Evolutionary conservation across 2,113 vertebrate species (phyloP).

Genomic region (Corapipo altera): DNA sequence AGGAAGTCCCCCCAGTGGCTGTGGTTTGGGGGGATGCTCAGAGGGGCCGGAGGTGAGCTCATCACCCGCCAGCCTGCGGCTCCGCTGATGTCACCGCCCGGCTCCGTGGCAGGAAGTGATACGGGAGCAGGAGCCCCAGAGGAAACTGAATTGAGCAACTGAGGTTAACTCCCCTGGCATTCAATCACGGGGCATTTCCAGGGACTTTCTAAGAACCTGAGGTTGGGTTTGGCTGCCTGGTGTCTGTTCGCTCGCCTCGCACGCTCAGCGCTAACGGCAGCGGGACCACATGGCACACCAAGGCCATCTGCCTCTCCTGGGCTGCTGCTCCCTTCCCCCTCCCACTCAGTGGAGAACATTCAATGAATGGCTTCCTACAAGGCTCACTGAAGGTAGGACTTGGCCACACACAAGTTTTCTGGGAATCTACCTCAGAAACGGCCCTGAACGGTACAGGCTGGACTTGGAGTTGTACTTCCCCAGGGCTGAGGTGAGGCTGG

Average conservation of each 20-base stretch:
- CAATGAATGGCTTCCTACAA: neutral
- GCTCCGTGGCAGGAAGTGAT: constrained; percentile 34
- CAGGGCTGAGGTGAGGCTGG: neutral
- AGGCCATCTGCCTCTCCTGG: neutral
- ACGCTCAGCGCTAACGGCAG: neutral
- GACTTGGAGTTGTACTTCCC: neutral
- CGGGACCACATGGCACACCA: neutral
- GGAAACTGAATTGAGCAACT: constrained; percentile 29
- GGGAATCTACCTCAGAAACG: neutral
- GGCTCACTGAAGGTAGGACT: neutral
- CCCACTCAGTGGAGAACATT: neutral
- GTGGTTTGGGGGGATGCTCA: neutral
- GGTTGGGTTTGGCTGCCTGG: neutral
- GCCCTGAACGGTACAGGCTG: neutral
- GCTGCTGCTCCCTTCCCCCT: neutral
- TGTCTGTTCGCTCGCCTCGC: neutral
- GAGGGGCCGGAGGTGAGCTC: constrained; percentile 32
- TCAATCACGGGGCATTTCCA: constrained; percentile 5
- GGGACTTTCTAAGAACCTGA: constrained; percentile 43
- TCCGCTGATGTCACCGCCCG: constrained; percentile 17
- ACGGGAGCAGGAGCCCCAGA: neutral
- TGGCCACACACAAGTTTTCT: neutral
- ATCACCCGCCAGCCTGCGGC: neutral
- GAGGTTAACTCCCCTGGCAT: constrained; percentile 12
- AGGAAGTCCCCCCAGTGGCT: neutral